A percentile compares a stretch with the other conserved stretches of the same genome.
Evolutionary conservation across 1,140 invertebrate species (phyloP).

Genomic region (Lineus longissimus): DNA sequence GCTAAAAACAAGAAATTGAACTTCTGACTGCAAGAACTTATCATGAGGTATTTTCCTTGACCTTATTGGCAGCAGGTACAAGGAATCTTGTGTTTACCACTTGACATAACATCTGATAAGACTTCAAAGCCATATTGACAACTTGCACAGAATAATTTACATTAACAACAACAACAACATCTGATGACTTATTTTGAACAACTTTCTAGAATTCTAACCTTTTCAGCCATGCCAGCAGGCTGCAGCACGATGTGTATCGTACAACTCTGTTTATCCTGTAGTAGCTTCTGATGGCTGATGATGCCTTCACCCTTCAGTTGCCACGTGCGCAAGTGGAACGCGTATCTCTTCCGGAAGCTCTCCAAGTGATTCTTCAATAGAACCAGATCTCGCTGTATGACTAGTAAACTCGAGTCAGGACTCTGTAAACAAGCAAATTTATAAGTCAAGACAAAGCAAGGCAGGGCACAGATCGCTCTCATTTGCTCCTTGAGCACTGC

Average conservation of each 20-base stretch:
- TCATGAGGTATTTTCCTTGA: too few species aligned
- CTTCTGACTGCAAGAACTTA: too few species aligned
- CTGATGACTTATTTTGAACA: too few species aligned
- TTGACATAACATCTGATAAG: too few species aligned
- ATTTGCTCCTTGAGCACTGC: too few species aligned
- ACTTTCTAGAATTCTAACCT: conserved; percentile 41
- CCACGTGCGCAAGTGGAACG: conserved; percentile 54
- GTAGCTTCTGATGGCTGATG: conserved; percentile 64
- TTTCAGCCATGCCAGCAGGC: conserved; percentile 72
- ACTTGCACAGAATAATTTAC: too few species aligned
- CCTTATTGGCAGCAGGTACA: too few species aligned
- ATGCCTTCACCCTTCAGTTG: conserved; percentile 74
- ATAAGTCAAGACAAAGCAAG: not conserved
- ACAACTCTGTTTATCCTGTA: conserved; percentile 58
- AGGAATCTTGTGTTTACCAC: too few species aligned
- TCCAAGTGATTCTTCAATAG: conserved; percentile 88
- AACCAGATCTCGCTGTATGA: conserved; percentile 82
- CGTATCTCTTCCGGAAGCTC: conserved; percentile 76
- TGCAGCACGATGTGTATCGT: conserved; percentile 75
- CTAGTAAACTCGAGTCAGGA: conserved; percentile 76
- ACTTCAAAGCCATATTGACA: too few species aligned
- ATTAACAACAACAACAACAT: too few species aligned
- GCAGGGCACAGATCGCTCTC: not conserved
- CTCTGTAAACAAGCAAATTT: conserved; percentile 29
- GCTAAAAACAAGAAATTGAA: conserved; percentile 60